Evolutionary conservation across 2,797 vertebrate species (phyloP).

Genomic region (Tauraco hartlaubi): DNA sequence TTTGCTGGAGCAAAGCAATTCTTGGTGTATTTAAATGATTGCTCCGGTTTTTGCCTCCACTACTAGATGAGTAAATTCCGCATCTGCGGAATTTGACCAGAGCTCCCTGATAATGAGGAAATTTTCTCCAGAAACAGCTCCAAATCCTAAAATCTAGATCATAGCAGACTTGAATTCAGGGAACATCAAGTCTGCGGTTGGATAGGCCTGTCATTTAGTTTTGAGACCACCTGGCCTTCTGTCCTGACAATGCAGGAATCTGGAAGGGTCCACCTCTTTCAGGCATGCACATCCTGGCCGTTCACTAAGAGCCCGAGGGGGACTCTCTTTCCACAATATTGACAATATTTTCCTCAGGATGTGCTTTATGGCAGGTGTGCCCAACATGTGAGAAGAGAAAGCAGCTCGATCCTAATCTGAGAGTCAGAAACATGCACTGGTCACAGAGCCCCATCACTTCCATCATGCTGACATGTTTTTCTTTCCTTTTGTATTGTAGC

Average conservation of each 20-base stretch:
- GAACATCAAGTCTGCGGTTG: background rate
- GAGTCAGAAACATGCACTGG: background rate
- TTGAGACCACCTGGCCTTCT: background rate
- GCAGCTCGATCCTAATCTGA: background rate
- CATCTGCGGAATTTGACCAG: background rate
- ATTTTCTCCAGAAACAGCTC: background rate
- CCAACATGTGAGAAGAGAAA: background rate
- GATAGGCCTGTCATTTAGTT: background rate
- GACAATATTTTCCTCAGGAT: background rate
- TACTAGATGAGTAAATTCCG: background rate
- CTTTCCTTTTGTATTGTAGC: constrained; percentile 80
- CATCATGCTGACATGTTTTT: background rate
- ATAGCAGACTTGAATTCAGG: background rate
- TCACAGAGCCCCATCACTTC: background rate
- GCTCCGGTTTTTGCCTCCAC: background rate
- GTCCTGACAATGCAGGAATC: background rate
- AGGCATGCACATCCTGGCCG: background rate
- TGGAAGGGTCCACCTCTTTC: background rate
- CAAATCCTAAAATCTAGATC: background rate
- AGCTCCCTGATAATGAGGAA: background rate
- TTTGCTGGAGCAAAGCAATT: background rate
- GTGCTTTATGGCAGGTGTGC: background rate
- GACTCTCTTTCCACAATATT: background rate
- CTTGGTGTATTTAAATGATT: background rate
- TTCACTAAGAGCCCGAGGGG: background rate